A percentile compares a stretch with the other conserved stretches of the same genome.
Evolutionary conservation across 2,113 vertebrate genomes (phyloP).

Genomic region (Sinosuthora webbiana): DNA sequence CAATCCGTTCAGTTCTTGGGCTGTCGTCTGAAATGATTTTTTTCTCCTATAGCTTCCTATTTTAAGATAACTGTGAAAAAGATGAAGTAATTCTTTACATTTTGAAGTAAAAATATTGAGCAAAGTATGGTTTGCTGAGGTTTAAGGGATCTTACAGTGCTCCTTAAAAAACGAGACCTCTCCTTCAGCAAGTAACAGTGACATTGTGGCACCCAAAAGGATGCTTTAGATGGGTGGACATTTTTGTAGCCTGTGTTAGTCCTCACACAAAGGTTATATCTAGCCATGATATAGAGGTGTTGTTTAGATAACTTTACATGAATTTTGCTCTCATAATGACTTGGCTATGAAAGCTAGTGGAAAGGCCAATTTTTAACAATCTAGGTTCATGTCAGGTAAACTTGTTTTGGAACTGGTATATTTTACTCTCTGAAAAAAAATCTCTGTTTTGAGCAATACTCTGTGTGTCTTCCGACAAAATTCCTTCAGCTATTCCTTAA

Average conservation of each 20-base stretch:
- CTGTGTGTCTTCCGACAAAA: not conserved
- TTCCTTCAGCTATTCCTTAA: not conserved
- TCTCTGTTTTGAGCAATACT: not conserved
- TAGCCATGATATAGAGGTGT: accelerated
- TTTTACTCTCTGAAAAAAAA: not conserved
- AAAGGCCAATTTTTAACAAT: not conserved
- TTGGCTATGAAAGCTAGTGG: not conserved
- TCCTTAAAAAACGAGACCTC: not conserved
- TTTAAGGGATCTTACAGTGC: not conserved
- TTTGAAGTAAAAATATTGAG: not conserved
- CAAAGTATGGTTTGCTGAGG: not conserved
- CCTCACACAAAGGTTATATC: not conserved
- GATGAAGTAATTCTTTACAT: not conserved
- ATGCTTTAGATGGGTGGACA: not conserved
- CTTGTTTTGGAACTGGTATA: not conserved
- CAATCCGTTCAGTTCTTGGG: not conserved
- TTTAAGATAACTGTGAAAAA: not conserved
- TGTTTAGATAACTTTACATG: not conserved
- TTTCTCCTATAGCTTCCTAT: not conserved
- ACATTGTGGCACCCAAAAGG: not conserved
- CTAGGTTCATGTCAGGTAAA: not conserved
- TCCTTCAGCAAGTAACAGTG: not conserved
- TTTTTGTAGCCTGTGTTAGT: not conserved
- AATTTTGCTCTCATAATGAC: not conserved
- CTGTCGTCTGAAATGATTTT: not conserved